Evolutionary conservation across 2,113 vertebrate genomes (phyloP), one percentile per base, ranked within the genome.

Genomic region (Atlantisia rogersi): DNA sequence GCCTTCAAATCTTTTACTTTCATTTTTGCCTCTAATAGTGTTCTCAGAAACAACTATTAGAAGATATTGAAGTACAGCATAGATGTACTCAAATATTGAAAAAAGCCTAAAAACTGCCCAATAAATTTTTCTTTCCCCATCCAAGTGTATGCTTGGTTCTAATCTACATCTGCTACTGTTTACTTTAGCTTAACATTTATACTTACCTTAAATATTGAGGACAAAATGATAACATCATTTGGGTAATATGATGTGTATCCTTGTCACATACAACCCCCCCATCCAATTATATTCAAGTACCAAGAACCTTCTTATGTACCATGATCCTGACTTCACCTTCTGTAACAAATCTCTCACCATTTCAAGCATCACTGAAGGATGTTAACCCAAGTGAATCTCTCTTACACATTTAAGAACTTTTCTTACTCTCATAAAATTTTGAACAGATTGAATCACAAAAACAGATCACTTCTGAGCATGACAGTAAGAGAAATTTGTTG

Each of bases 1-100:
- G 93, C 85, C 75, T 82, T 79, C 22, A 95, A 94, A 90, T 62
- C 56, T 77, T 37, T 37, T 74, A 46, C 12, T 82, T 96, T 86
- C 40, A 80, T 64, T 92, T 97, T 73, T 92, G 53, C 8, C 37
- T 90, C 39, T 71, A 88, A 44, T 10, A 73, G 20, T 46, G 25
- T 60, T 81, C 75, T 88, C 64, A 73, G 58, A 90, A 83, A n/a
- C 1, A 1, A 78, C 35, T 52, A 75, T 56, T 48, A 69, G 40
- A 83, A 88, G 46, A 35, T 78, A 64, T 0, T 81, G 20, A 88
- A 90, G 35, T n/a, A 44, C 52, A 88, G 75, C 16, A 53, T 0
- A 37, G 44, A 8, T 26, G 56, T 28, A 75, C 24, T 81, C 1
- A 86, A 76, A 90, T 50, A 65, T 0, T 1, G 25, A 70, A 46